A percentile compares a stretch with the other conserved stretches of the same genome.
phyloP scores from a whole-genome alignment of 2,888 invertebrate genomes.

The Hyposoter dolosus region DNA sequence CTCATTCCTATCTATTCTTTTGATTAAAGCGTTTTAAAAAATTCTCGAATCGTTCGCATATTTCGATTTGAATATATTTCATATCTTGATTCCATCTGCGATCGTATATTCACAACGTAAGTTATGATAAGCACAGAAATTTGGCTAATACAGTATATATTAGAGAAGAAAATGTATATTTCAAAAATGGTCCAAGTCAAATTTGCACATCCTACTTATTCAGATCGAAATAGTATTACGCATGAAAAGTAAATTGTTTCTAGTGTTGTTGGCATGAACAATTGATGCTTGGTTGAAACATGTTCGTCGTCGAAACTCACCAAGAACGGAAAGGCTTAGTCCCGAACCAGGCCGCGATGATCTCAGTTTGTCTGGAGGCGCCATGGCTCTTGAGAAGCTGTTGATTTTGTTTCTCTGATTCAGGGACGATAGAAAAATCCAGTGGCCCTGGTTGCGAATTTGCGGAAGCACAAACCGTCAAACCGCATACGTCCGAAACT shows the following conservation, averaged over 20 bases:
- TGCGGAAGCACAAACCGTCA: slow-evolving; percentile 15
- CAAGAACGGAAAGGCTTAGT: slow-evolving; percentile 85
- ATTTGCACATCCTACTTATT: not conserved
- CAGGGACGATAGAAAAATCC: slow-evolving; percentile 57
- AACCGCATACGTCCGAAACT: slow-evolving; percentile 30
- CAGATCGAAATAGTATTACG: not conserved
- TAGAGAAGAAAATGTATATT: not conserved
- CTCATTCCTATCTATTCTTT: not conserved
- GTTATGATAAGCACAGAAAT: not conserved
- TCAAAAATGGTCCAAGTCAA: not conserved
- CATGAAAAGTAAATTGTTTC: not conserved
- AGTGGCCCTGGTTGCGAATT: slow-evolving; percentile 40
- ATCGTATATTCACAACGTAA: not conserved
- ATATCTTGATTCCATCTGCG: not conserved
- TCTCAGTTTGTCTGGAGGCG: slow-evolving; percentile 82
- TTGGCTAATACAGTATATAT: not conserved
- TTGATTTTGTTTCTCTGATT: slow-evolving; percentile 31
- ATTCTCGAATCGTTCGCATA: not conserved
- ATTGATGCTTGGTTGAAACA: not conserved
- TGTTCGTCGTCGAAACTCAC: slow-evolving; percentile 80
- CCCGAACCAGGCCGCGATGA: slow-evolving; percentile 84
- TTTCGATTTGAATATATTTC: not conserved
- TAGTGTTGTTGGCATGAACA: not conserved
- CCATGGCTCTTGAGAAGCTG: slow-evolving; percentile 74
- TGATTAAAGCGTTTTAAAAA: not conserved